Evolutionary conservation across 1,140 invertebrate genomes (phyloP).

Genomic region (Tetragnatha versicolor): DNA sequence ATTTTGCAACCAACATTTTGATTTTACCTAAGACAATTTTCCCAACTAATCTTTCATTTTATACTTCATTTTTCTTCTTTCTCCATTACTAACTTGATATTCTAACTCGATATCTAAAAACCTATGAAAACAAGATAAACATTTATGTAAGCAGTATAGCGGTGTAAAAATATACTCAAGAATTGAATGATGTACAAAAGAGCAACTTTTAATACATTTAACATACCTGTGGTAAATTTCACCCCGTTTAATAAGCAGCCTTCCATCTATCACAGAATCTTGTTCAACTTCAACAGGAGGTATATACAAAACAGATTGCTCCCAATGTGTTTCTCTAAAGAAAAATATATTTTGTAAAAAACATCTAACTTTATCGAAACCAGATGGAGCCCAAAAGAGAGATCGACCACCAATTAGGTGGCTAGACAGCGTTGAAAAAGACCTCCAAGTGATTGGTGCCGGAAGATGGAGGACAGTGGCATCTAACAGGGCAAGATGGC

Average conservation of each 20-base stretch:
- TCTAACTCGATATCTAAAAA: constrained; percentile 51
- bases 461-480: too few relatives aligned
- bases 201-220: too few relatives aligned
- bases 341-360: neutral
- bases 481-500: too few relatives aligned
- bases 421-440: too few relatives aligned
- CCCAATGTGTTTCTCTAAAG: constrained; percentile 45
- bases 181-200: too few relatives aligned
- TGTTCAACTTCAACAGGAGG: constrained; percentile 34
- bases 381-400: too few relatives aligned
- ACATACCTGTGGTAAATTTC: constrained; percentile 45
- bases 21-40: constrained; percentile 9
- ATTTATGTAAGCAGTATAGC: too few relatives aligned
- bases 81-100: constrained; percentile 32
- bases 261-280: constrained; percentile 39
- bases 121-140: neutral
- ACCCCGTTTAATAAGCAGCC: constrained; percentile 26
- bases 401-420: too few relatives aligned
- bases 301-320: constrained; percentile 48
- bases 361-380: too few relatives aligned
- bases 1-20: neutral
- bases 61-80: constrained; percentile 39
- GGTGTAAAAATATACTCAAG: neutral
- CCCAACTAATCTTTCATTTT: constrained; percentile 44
- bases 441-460: too few relatives aligned